These are phyloP conservation scores for Serilophus lunatus DNA, from an alignment of 2,113 vertebrate genomes.

Conservation along the genomic window DNA sequence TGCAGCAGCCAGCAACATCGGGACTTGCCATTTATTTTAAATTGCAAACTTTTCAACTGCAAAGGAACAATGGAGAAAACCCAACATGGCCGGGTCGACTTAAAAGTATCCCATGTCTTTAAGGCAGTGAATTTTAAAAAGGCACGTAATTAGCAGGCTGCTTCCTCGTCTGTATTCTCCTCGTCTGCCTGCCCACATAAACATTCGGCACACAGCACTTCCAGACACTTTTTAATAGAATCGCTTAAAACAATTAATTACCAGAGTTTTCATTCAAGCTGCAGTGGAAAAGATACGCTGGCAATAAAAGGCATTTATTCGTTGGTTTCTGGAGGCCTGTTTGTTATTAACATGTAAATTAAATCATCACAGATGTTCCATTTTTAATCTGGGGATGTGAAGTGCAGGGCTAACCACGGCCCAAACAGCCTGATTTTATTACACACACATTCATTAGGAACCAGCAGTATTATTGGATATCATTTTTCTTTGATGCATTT, in stretches of 20 bases:
- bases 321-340: slow-evolving; percentile 97
- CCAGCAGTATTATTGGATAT: slow-evolving; percentile 66
- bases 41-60: slow-evolving; percentile 38
- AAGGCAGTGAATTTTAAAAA: slow-evolving; percentile 63
- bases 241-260: slow-evolving; percentile 99
- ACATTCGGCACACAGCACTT: slow-evolving; percentile 84
- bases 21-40: slow-evolving; percentile 23
- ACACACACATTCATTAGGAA: slow-evolving; percentile 89
- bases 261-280: slow-evolving; percentile 92
- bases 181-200: slow-evolving; percentile 77
- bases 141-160: slow-evolving; percentile 68
- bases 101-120: slow-evolving; percentile 20
- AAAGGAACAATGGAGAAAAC: slow-evolving; percentile 20
- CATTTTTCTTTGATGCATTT: slow-evolving; percentile 75
- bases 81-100: not conserved
- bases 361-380: slow-evolving; percentile 99
- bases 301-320: slow-evolving; percentile 99
- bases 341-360: slow-evolving; percentile 99
- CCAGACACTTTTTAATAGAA: slow-evolving; percentile 99
- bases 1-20: not conserved
- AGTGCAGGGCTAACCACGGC: slow-evolving; percentile 82
- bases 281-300: slow-evolving; percentile 89
- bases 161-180: slow-evolving; percentile 55
- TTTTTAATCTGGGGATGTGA: slow-evolving; percentile 97
- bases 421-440: slow-evolving; percentile 91